phyloP scores from a whole-genome alignment of 2,888 invertebrate genomes.

The Ceraclea dissimilis region DNA sequence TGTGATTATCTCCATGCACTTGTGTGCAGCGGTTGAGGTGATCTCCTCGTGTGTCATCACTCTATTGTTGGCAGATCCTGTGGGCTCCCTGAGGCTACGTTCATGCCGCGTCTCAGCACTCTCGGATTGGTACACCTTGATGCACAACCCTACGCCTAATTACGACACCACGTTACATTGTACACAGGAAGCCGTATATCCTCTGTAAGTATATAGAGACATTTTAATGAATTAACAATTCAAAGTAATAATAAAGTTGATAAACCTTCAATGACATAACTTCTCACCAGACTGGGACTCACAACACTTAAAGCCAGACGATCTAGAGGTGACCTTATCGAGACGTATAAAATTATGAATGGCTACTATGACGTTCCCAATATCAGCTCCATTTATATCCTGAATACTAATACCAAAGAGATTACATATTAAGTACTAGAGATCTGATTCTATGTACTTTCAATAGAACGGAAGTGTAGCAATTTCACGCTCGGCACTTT shows the following conservation, averaged over 20 bases:
- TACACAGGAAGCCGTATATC: constrained; percentile 97
- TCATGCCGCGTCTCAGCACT: constrained; percentile 74
- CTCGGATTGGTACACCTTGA: constrained; percentile 94
- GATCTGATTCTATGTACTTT: no score
- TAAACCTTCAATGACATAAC: neutral
- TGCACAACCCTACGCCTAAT: constrained; percentile 90
- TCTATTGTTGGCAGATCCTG: constrained; percentile 72
- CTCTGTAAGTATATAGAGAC: constrained; percentile 82
- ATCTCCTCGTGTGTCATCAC: constrained; percentile 67
- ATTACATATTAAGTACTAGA: no score
- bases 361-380: no score
- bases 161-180: constrained; percentile 85
- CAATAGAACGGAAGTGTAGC: no score
- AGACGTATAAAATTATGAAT: no score
- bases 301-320: no score
- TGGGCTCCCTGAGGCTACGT: constrained; percentile 65
- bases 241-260: neutral
- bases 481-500: no score
- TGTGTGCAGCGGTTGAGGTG: constrained; percentile 79
- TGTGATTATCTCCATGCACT: constrained; percentile 67
- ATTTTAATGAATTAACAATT: neutral
- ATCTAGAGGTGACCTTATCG: no score
- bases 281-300: no score
- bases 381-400: no score
- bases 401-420: no score